Evolutionary conservation across 2,888 invertebrate species (phyloP), one percentile per base, ranked within the genome.

Genomic region (Cosmia pyralina): DNA sequence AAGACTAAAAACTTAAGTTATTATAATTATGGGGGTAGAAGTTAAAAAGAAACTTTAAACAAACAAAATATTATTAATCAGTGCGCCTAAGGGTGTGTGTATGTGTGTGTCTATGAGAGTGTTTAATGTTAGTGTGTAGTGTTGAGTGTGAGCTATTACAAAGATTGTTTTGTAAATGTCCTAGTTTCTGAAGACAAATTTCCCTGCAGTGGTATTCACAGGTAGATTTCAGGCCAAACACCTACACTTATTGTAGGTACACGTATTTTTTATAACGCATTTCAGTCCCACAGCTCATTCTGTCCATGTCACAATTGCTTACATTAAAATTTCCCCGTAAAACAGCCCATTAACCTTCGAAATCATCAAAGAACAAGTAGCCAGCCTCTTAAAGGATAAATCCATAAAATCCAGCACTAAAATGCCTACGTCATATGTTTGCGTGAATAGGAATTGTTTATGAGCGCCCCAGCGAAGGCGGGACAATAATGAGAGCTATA

Each of bases 401-500:
- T 83, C 82, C 78, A 86, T 87, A 82, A 85, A 85, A 82, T 72
- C 59, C 66, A 68, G 75, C 65, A 84, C 79, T 86, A 87, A 84
- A 86, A 87, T 77, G 48, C 64, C 84, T 74, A 79, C 81, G 84
- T 84, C 86, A 87, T 75, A 81, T 87, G 82, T 86, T 84, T 84
- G 76, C 52, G 80, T 86, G 81, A 79, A 86, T 86, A 80, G 77
- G 78, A 84, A 86, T 88, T 87, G 83, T 86, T 88, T 87, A 87
- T 81, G 81, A 80, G 77, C 77, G 69, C 65, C 79, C 68, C 66
- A 75, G 77, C 77, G 69, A 79, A 86, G 83, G 66, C 76, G 74
- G 72, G 87, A 86, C 89, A 89, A 89, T 90, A 91, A 90, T 88
- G 89, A 90, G 87, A 89, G 88, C 89, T 90, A 93, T 95, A 95